phyloP scores from a whole-genome alignment of 2,113 vertebrate genomes.

The Gracilinanus agilis region DNA sequence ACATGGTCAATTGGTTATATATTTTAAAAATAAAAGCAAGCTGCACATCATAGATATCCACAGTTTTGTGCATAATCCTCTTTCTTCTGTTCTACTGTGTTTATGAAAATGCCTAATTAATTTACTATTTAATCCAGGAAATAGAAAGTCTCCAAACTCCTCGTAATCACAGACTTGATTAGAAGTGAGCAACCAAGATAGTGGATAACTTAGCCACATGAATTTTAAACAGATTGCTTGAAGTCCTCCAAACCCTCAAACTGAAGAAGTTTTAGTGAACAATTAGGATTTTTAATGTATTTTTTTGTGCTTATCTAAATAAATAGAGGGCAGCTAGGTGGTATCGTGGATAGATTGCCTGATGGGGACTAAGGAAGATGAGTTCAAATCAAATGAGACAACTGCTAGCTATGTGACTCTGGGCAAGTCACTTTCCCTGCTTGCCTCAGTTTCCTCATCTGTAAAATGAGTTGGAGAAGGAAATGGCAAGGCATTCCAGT shows the following conservation, averaged over 20 bases:
- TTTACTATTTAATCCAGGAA: background rate
- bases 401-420: too few species aligned
- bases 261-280: background rate
- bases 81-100: background rate
- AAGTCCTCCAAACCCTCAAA: background rate
- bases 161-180: background rate
- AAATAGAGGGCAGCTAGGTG: too few species aligned
- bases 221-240: background rate
- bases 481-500: too few species aligned
- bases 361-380: too few species aligned
- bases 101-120: background rate
- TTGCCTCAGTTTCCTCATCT: too few species aligned
- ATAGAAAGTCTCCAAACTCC: background rate
- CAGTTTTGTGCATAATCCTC: background rate
- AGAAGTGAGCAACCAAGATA: background rate
- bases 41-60: background rate
- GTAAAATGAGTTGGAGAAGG: too few species aligned
- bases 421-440: too few species aligned
- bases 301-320: background rate
- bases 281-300: background rate
- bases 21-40: background rate
- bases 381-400: too few species aligned
- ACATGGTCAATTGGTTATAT: background rate
- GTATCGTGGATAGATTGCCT: too few species aligned
- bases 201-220: background rate